Conservation (phyloP, 2,888 invertebrate genomes). For the Meliscaeva auricollis region DNA sequence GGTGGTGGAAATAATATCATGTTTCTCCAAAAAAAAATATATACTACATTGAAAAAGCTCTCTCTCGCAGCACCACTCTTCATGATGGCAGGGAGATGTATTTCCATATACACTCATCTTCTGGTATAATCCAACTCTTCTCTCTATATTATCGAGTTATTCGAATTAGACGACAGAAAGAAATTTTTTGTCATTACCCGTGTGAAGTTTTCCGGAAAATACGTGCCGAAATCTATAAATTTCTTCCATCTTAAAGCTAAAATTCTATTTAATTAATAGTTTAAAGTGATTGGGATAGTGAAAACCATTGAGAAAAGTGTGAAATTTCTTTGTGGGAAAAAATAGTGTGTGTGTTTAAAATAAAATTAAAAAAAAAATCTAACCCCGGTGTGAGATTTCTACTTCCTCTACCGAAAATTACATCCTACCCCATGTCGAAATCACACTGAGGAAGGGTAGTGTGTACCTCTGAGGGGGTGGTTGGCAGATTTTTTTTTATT, state of each 20-base stretch:
- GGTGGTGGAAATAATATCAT: conserved; percentile 67
- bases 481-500: conserved; percentile 41
- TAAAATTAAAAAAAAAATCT: conserved; percentile 27
- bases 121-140: conserved; percentile 53
- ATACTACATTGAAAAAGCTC: conserved; percentile 54
- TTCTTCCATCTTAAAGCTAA: conserved; percentile 2
- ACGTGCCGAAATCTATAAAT: conserved; percentile 58
- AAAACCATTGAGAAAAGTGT: conserved; percentile 53
- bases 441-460: conserved; percentile 70
- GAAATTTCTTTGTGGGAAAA: conserved; percentile 19
- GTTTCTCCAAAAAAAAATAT: conserved; percentile 48
- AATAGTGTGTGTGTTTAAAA: conserved; percentile 39
- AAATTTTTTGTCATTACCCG: conserved; percentile 67
- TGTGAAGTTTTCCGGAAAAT: conserved; percentile 71
- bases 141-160: conserved; percentile 74
- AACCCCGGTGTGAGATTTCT: conserved; percentile 52
- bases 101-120: too few relatives aligned
- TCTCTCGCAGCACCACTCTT: conserved; percentile 37
- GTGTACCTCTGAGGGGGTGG: conserved; percentile 46
- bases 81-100: conserved; percentile 24
- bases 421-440: conserved; percentile 74
- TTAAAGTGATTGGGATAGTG: conserved; percentile 28
- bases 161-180: conserved; percentile 66
- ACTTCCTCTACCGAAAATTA: conserved; percentile 51
- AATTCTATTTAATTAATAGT: background rate